Percentiles rank a stretch among this genome's conserved stretches.
These are phyloP conservation scores for Actinostola sp. DNA, from an alignment of 92 coral and sea anemone species.

Conservation along the genomic window DNA sequence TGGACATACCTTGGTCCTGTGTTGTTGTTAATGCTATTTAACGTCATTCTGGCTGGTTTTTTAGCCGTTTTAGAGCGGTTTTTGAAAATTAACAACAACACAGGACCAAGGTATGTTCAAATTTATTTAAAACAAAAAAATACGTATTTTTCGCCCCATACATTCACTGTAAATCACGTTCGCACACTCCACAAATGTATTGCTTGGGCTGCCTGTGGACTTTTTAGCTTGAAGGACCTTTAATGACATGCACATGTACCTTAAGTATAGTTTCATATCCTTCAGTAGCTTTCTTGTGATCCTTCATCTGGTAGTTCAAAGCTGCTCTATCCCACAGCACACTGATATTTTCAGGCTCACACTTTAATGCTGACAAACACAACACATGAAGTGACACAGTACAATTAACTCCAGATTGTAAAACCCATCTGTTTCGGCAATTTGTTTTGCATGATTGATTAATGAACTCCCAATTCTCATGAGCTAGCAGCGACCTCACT, in stretches of 20 bases:
- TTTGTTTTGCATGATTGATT: background rate
- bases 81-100: no score
- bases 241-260: constrained; percentile 36
- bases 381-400: no score
- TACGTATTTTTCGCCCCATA: no score
- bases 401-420: background rate
- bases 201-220: background rate
- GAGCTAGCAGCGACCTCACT: no score
- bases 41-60: no score
- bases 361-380: constrained; percentile 70
- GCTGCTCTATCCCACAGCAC: constrained; percentile 90
- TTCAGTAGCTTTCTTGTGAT: constrained; percentile 87
- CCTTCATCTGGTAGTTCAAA: constrained; percentile 79
- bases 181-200: background rate
- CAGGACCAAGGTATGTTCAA: no score
- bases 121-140: no score
- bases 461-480: no score
- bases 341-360: constrained; percentile 73
- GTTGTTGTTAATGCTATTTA: no score
- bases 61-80: no score
- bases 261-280: constrained; percentile 69
- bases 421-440: background rate
- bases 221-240: background rate
- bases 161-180: no score
- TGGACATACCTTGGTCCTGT: no score